Conservation (phyloP, 2,888 invertebrate species). For the Oligia strigilis region DNA sequence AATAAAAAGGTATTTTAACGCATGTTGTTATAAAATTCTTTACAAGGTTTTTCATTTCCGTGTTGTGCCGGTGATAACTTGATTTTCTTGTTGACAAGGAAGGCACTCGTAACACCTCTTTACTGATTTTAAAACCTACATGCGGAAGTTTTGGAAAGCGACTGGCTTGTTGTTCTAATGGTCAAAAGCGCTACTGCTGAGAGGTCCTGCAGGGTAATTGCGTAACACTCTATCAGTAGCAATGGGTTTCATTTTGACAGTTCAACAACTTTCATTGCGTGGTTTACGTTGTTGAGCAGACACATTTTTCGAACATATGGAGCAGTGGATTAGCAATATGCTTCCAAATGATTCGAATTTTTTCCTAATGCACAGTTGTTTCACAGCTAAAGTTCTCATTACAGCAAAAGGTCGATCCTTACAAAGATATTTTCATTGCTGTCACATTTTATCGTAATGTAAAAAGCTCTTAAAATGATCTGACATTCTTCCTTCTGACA, state of each 20-base stretch:
- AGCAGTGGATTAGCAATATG: no score
- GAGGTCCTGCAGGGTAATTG: background rate
- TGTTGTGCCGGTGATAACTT: slow-evolving; percentile 9
- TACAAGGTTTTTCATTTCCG: slow-evolving; percentile 6
- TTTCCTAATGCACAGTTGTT: background rate
- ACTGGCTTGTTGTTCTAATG: background rate
- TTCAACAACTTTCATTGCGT: no score
- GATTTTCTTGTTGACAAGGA: slow-evolving; percentile 20
- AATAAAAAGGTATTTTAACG: background rate
- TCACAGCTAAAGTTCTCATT: background rate
- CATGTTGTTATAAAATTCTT: slow-evolving; percentile 19
- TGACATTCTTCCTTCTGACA: slow-evolving; percentile 46
- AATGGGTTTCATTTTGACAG: no score
- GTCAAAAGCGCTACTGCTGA: background rate
- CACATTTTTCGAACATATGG: no score
- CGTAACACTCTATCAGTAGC: no score
- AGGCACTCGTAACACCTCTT: background rate
- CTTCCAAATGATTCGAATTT: no score
- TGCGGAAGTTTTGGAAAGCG: background rate
- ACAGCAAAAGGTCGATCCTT: slow-evolving; percentile 1
- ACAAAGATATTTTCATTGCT: background rate
- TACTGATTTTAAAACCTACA: background rate
- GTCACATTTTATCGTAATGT: background rate
- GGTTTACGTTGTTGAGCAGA: no score
- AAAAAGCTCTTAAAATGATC: slow-evolving; percentile 12